Conservation (phyloP, 1,140 invertebrate species). For the Hypsibius dujardini region DNA sequence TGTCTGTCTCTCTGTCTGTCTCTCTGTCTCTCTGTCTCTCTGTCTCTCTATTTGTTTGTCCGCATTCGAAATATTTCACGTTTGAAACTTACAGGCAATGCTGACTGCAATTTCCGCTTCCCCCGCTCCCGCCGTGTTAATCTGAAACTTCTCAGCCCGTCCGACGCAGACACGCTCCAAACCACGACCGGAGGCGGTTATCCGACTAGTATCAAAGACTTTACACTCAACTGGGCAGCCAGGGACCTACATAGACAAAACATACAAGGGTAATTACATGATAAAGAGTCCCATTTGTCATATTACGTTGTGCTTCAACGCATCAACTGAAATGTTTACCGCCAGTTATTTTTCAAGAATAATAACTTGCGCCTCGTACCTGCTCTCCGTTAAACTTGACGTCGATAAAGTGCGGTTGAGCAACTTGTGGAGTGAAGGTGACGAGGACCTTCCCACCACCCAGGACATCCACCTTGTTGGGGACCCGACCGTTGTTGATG, state of each 20-base stretch:
- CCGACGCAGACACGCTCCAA: conserved; percentile 72
- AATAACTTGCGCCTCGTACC: too few relatives aligned
- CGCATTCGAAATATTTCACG: too few relatives aligned
- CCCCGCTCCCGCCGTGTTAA: conserved; percentile 66
- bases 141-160: conserved; percentile 65
- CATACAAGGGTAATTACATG: too few relatives aligned
- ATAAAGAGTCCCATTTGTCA: too few relatives aligned
- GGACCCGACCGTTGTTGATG: conserved; percentile 90
- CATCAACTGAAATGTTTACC: too few relatives aligned
- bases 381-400: conserved; percentile 95
- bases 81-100: conserved; percentile 45
- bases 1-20: too few relatives aligned
- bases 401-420: conserved; percentile 79
- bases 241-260: too few relatives aligned
- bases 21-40: too few relatives aligned
- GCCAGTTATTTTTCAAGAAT: too few relatives aligned
- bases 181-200: conserved; percentile 54
- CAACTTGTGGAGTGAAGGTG: conserved; percentile 78
- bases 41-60: too few relatives aligned
- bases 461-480: conserved; percentile 86
- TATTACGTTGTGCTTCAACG: too few relatives aligned
- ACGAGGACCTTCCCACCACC: conserved; percentile 81
- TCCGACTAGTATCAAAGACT: conserved; percentile 57
- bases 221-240: conserved; percentile 72
- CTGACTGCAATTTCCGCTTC: conserved; percentile 66